phyloP scores from a whole-genome alignment of 2,113 vertebrate genomes.

The Elanoides forficatus region DNA sequence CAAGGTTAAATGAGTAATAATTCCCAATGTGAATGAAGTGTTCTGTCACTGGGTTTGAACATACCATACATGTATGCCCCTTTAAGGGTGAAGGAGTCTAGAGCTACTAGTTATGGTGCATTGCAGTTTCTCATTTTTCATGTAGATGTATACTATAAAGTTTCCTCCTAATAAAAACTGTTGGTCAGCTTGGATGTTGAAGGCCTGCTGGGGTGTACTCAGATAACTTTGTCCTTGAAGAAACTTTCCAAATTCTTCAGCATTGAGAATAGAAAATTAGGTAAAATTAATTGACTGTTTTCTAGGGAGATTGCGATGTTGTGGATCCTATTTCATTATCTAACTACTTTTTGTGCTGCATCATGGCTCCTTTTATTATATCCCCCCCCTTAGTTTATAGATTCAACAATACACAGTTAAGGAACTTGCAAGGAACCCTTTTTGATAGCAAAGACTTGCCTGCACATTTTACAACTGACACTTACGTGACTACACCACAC shows the following conservation, averaged over 20 bases:
- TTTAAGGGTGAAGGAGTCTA: not conserved
- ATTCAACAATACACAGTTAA: not conserved
- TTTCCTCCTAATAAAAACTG: not conserved
- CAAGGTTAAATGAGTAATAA: not conserved
- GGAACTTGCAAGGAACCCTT: not conserved
- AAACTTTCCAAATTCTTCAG: not conserved
- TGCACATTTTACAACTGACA: not conserved
- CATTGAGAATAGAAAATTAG: not conserved
- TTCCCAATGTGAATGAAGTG: not conserved
- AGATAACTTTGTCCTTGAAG: not conserved
- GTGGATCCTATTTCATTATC: not conserved
- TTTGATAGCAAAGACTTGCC: not conserved
- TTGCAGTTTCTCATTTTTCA: not conserved
- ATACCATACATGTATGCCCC: rapidly evolving
- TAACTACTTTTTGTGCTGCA: not conserved
- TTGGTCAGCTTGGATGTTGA: not conserved
- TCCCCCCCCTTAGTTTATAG: not conserved
- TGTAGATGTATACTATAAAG: not conserved
- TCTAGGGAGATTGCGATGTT: not conserved
- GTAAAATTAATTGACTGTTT: not conserved
- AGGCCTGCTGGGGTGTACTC: not conserved
- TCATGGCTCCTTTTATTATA: not conserved
- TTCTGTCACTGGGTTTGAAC: not conserved
- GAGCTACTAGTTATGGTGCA: not conserved
- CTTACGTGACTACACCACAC: rapidly evolving